A percentile compares a stretch with the other conserved stretches of the same genome.
Evolutionary conservation across 23 tunicate genomes (phyloP).

Genomic region (Diplosoma virens): DNA sequence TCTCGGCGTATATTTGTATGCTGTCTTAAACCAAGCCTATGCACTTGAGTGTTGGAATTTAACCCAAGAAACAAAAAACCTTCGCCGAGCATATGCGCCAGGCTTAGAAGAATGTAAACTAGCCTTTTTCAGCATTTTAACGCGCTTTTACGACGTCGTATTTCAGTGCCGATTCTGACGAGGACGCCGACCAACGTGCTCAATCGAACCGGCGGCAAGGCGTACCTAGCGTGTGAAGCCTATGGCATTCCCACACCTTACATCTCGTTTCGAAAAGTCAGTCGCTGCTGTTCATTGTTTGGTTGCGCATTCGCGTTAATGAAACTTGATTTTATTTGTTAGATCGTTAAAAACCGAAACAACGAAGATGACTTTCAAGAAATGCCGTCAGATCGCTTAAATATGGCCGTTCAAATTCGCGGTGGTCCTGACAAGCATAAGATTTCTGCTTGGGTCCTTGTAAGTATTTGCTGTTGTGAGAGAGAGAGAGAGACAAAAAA

Average conservation of each 20-base stretch:
- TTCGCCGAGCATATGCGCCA: too few species aligned
- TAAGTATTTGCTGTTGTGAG: conserved; percentile 16
- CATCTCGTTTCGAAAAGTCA: conserved; percentile 39
- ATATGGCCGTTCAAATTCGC: conserved; percentile 48
- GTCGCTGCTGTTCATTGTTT: neutral
- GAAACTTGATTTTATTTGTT: neutral
- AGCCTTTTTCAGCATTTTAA: neutral
- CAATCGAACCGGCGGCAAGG: conserved; percentile 40
- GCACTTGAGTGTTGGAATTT: too few species aligned
- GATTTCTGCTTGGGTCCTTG: conserved; percentile 59
- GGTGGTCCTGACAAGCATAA: conserved; percentile 57
- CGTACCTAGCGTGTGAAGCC: conserved; percentile 50
- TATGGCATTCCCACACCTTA: conserved; percentile 57
- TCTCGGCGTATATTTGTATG: too few species aligned
- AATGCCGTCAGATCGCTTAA: conserved; percentile 49
- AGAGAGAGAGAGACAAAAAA: too few species aligned
- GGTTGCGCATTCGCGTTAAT: neutral
- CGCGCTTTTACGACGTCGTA: neutral
- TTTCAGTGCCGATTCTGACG: conserved; percentile 29
- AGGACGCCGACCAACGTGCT: conserved; percentile 29
- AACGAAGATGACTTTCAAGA: conserved; percentile 26
- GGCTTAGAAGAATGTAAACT: too few species aligned
- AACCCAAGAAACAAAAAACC: too few species aligned
- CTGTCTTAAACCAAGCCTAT: too few species aligned
- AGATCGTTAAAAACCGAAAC: neutral